Evolutionary conservation across 2,113 vertebrate genomes (phyloP).

Genomic region (Corythornis vintsioides): DNA sequence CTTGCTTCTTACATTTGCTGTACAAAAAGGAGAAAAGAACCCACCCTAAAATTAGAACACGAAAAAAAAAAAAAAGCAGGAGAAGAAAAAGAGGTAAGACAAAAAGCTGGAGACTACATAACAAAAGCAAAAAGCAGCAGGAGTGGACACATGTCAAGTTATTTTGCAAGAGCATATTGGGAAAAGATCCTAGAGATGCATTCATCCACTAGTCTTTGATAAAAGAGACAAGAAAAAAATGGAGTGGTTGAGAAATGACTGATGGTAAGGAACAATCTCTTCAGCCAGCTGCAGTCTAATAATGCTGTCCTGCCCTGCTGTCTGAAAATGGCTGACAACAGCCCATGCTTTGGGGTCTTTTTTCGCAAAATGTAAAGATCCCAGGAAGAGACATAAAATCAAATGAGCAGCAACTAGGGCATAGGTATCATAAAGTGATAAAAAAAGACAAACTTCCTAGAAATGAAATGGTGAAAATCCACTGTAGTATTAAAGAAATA

Average conservation of each 20-base stretch:
- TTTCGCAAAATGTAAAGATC: neutral
- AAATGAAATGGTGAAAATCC: neutral
- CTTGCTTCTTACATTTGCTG: neutral
- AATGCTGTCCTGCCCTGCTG: neutral
- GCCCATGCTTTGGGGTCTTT: neutral
- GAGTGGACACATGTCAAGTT: neutral
- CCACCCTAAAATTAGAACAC: neutral
- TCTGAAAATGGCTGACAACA: conserved; percentile 35
- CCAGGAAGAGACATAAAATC: neutral
- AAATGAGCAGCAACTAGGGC: neutral
- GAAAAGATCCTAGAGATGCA: neutral
- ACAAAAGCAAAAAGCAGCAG: neutral
- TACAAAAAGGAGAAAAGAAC: neutral
- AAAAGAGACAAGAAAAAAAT: neutral
- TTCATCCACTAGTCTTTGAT: neutral
- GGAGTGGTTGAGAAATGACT: neutral
- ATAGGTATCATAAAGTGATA: neutral
- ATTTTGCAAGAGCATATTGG: neutral
- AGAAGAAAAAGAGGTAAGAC: neutral
- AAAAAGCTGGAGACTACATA: neutral
- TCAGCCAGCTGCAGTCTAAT: neutral
- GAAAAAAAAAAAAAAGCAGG: neutral
- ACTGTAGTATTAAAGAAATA: neutral
- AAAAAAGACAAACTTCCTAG: neutral
- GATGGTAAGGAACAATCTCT: neutral